These are phyloP conservation scores for Glaucidium brasilianum DNA, from an alignment of 2,113 vertebrate species.

Conservation along the genomic window DNA sequence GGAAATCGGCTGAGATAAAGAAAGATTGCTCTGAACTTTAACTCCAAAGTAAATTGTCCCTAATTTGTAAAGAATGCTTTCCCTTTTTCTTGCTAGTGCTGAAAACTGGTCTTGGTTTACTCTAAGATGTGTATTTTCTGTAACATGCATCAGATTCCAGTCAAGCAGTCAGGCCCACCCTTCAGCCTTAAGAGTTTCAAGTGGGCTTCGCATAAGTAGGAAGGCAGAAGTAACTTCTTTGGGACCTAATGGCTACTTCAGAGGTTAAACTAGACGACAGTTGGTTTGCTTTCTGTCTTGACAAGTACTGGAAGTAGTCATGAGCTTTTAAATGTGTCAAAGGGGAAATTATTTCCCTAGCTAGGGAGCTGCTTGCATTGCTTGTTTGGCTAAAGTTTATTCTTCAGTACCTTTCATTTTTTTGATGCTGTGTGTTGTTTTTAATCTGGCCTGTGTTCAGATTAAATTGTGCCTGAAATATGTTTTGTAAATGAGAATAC, in stretches of 20 bases:
- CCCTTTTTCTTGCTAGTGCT: background rate
- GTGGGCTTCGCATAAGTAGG: background rate
- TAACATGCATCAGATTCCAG: background rate
- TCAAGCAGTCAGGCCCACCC: background rate
- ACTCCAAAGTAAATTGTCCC: background rate
- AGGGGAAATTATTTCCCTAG: background rate
- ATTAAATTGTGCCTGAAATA: slow-evolving; percentile 32
- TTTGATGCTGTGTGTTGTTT: slow-evolving; percentile 1
- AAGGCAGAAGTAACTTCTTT: background rate
- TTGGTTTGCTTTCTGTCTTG: background rate
- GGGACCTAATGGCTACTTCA: background rate
- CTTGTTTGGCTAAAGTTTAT: background rate
- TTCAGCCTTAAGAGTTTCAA: background rate
- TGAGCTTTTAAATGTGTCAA: background rate
- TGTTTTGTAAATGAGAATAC: background rate
- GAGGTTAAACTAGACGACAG: background rate
- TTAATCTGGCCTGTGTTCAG: background rate
- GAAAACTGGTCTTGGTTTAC: background rate
- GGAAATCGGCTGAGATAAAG: slow-evolving; percentile 31
- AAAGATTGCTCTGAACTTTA: slow-evolving; percentile 4
- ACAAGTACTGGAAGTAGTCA: background rate
- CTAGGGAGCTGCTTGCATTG: background rate
- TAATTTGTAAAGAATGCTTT: background rate
- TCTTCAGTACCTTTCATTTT: slow-evolving; percentile 7
- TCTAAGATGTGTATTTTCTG: background rate